Conservation (phyloP, 2,888 invertebrate genomes). For the Drosophila limbata region DNA sequence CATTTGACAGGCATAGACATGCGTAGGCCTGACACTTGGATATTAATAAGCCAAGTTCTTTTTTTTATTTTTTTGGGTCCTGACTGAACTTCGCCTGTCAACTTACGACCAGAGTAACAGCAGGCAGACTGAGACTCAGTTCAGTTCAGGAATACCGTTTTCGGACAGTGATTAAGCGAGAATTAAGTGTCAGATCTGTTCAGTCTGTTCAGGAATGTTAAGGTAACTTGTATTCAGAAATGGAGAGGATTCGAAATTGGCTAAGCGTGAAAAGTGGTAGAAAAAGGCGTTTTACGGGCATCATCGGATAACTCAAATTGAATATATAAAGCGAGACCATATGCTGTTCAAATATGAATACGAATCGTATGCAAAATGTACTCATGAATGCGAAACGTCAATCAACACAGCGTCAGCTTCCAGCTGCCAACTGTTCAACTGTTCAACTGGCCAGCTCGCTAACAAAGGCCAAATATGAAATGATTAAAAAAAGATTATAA, state of each 20-base stretch:
- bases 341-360: slow-evolving; percentile 23
- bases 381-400: slow-evolving; percentile 65
- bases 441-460: slow-evolving; percentile 60
- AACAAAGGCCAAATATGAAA: slow-evolving; percentile 72
- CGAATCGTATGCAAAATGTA: slow-evolving; percentile 19
- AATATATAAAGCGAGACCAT: slow-evolving; percentile 24
- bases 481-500: slow-evolving; percentile 78
- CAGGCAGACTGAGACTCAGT: slow-evolving; percentile 43
- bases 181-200: slow-evolving; percentile 70
- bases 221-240: neutral
- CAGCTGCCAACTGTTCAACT: slow-evolving; percentile 64
- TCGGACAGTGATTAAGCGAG: slow-evolving; percentile 78
- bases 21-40: slow-evolving; percentile 48
- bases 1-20: slow-evolving; percentile 73
- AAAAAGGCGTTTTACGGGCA: slow-evolving; percentile 18
- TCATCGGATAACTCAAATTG: slow-evolving; percentile 17
- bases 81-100: slow-evolving; percentile 64
- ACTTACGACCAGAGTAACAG: slow-evolving; percentile 66
- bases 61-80: slow-evolving; percentile 21
- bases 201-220: slow-evolving; percentile 13
- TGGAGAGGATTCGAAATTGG: slow-evolving; percentile 20
- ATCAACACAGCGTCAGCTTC: slow-evolving; percentile 77
- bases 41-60: slow-evolving; percentile 70
- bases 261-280: slow-evolving; percentile 54
- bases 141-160: slow-evolving; percentile 56